Base-by-base conservation (phyloP, 1,140 invertebrate genomes). In the Temnothorax curvispinosus region DNA sequence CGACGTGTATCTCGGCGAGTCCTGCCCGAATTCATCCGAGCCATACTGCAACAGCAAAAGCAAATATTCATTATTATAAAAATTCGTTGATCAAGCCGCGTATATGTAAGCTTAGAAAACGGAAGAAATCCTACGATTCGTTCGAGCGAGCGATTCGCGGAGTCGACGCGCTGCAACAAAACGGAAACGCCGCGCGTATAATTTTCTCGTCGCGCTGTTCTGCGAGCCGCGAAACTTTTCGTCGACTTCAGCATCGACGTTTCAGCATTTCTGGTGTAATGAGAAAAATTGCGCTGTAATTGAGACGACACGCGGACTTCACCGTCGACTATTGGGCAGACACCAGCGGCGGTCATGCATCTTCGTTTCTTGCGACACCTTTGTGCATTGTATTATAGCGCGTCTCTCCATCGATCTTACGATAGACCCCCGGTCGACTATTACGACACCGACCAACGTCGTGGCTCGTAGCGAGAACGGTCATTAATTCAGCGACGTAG, bases 11-110 rank as follows among this genome's bases (percentile, higher is more conserved):
- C 98, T 96, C 87, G 97, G 97, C 13, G 98, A 98, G 93, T 98
- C 98, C 94, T 97, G 96, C n/a, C 97, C 97, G 94, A 98, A 99
- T 93, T 99, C 98, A 94, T 98, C 98, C 91, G 97, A 97, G 93
- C 98, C 97, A 95, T 98, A 98, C 97, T 98, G 96, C 56, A 96
- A 97, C 94, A 93, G 91, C 94, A 21, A 91, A 86, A 92, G 86
- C 74, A 92, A 89, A 88, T 67, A 76, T 41, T 74, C 35, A 32
- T 77, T 54, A 91, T 82, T n/a, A 71, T n/a, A 71, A 41, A 97
- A 93, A 97, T 97, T 95, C 98, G 98, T 97, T 97, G 32, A 47
- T 69, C 13, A 69, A 69, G 15, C 11, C n/a, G 5, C 8, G 9
- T 3, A 8, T 6, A 9, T 4, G 8, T 27, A 58, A 15, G 7